Evolutionary conservation across 2,888 invertebrate genomes (phyloP), one percentile per base, ranked within the genome.

Genomic region (Tetranychus piercei): DNA sequence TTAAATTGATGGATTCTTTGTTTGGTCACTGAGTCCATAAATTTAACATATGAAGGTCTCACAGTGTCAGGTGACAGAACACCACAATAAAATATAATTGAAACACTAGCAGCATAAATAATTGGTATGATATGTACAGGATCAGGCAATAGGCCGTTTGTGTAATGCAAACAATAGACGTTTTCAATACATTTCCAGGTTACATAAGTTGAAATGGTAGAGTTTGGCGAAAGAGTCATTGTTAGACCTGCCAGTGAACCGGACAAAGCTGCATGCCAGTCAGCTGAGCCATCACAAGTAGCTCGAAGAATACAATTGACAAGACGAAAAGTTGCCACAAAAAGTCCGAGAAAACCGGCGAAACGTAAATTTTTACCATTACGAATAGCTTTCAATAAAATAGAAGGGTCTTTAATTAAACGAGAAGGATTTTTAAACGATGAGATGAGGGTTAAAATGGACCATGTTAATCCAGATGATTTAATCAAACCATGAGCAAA

Each of bases 151-250:
- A 22, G 20, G 23, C 67, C 67, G 9, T 67, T 67, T 67, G 20
- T 6, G n/a, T 18, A 67, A n/a, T 9, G 18, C 9, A 22, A 20
- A 67, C 20, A 74, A 18, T 73, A 76, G n/a, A 73, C 44, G 81
- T 90, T 90, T 86, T 92, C 91, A 69, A 90, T 84, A 71, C 88
- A 86, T 83, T 91, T 92, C 89, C 91, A 90, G 83, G 90, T 86
- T 7, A 89, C 87, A 81, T 91, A 92, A 44, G 91, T 84, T 20
- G 91, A 88, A 74, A 91, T 85, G 1, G 90, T 89, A 70, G 88
- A 87, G 80, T 89, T 89, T 45, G 89, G 89, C 82, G 89, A 91
- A 79, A 87, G 87, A 44, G 85, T 83, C 84, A 91, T 90, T 45
- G 88, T 85, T 72, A 87, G 81, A 70, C 90, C 89, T 6, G 89